Conservation (phyloP, 2,797 vertebrate species). For the Gila robusta region DNA sequence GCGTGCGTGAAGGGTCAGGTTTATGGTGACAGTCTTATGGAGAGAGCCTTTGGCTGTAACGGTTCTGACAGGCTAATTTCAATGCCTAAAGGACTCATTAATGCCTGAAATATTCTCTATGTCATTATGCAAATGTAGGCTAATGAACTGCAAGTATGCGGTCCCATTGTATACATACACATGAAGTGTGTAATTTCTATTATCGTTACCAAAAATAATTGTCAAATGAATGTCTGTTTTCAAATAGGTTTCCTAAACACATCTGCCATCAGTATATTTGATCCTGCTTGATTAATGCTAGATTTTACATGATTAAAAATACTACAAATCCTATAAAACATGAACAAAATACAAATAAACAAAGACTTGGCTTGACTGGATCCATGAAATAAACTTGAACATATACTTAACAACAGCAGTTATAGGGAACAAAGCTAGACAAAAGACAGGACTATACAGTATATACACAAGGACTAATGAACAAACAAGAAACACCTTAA, state of each 20-base stretch:
- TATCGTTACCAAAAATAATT: conserved; percentile 2
- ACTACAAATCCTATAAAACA: background rate
- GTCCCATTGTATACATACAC: background rate
- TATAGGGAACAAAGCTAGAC: too few species aligned
- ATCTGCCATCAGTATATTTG: background rate
- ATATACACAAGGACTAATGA: too few species aligned
- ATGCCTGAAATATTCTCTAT: background rate
- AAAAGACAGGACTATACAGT: too few species aligned
- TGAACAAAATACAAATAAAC: too few species aligned
- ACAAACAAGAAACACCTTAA: too few species aligned
- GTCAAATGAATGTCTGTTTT: background rate
- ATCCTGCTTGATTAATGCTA: background rate
- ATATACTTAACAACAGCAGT: too few species aligned
- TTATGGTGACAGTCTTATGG: conserved; percentile 42
- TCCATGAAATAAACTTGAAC: too few species aligned
- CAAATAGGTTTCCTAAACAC: background rate
- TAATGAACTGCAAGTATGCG: background rate
- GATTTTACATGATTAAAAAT: background rate
- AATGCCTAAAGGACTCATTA: conserved; percentile 7
- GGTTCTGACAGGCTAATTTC: conserved; percentile 65
- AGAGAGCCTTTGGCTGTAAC: conserved; percentile 46
- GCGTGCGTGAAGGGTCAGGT: conserved; percentile 54
- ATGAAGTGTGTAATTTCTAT: background rate
- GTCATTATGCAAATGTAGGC: conserved; percentile 1
- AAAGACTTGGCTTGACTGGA: too few species aligned